Percentiles rank a stretch among this genome's conserved stretches.
These are phyloP conservation scores for Gallinago stenura DNA, from an alignment of 2,797 vertebrate species.

Conservation along the genomic window DNA sequence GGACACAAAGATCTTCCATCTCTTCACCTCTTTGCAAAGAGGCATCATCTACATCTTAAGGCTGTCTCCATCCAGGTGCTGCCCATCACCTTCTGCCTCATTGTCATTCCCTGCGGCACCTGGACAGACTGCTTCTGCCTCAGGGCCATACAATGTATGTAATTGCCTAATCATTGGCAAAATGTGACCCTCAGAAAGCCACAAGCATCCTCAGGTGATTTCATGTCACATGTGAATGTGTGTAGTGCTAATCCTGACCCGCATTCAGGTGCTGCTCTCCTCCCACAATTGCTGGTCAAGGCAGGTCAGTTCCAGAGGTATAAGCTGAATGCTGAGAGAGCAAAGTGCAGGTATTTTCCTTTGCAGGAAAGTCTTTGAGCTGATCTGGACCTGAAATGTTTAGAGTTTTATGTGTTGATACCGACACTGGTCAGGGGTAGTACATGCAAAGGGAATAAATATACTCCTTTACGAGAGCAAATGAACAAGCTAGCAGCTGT, in stretches of 20 bases:
- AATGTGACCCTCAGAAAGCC: accelerated
- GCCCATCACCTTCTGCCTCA: not conserved
- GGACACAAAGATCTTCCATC: not conserved
- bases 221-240: not conserved
- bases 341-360: not conserved
- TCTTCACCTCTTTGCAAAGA: not conserved
- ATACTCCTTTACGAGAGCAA: accelerated
- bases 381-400: not conserved
- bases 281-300: not conserved
- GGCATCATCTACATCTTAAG: not conserved
- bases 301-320: not conserved
- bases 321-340: not conserved
- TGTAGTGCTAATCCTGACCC: not conserved
- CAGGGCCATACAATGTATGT: not conserved
- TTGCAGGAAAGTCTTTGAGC: not conserved
- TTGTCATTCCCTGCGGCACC: not conserved
- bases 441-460: not conserved
- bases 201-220: not conserved
- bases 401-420: not conserved
- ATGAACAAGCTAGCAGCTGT: not conserved
- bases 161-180: not conserved
- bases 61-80: not conserved
- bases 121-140: not conserved
- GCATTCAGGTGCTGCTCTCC: not conserved
- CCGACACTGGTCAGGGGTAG: not conserved